Evolutionary conservation across 2,888 invertebrate genomes (phyloP).

Genomic region (Escarpia spicata): DNA sequence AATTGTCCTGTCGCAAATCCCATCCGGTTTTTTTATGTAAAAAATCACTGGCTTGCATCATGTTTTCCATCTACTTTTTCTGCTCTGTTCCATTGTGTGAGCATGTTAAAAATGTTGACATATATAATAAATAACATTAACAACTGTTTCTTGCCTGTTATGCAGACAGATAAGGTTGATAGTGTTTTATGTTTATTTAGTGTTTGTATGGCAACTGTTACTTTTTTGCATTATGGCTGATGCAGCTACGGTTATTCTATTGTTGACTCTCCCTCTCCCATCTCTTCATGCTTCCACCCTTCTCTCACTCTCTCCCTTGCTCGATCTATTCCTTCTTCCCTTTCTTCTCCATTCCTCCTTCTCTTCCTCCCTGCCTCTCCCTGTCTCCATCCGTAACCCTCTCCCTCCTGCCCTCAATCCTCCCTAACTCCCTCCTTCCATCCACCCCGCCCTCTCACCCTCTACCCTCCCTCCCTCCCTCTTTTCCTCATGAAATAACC

Average conservation of each 20-base stretch:
- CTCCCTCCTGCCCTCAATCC: no score
- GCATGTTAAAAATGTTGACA: neutral
- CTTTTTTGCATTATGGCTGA: neutral
- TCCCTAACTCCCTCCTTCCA: no score
- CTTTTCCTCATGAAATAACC: neutral
- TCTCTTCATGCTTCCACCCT: no score
- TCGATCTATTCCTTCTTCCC: no score
- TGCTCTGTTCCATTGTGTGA: neutral
- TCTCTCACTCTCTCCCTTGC: no score
- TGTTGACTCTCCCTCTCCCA: neutral
- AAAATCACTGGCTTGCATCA: neutral
- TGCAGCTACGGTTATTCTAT: neutral
- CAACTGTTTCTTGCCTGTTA: neutral
- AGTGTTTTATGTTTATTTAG: neutral
- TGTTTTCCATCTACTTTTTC: neutral
- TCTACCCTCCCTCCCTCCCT: neutral
- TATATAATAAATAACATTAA: neutral
- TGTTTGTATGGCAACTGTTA: neutral
- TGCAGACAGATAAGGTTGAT: neutral
- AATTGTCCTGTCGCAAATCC: slow-evolving; percentile 3
- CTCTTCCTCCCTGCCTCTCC: neutral
- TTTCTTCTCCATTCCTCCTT: neutral
- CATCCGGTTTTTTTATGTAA: neutral
- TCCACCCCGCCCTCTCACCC: no score
- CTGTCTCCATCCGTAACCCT: no score